Percentiles rank a stretch among this genome's conserved stretches.
Evolutionary conservation across 2,113 vertebrate species (phyloP).

Genomic region (Kryptolebias marmoratus): DNA sequence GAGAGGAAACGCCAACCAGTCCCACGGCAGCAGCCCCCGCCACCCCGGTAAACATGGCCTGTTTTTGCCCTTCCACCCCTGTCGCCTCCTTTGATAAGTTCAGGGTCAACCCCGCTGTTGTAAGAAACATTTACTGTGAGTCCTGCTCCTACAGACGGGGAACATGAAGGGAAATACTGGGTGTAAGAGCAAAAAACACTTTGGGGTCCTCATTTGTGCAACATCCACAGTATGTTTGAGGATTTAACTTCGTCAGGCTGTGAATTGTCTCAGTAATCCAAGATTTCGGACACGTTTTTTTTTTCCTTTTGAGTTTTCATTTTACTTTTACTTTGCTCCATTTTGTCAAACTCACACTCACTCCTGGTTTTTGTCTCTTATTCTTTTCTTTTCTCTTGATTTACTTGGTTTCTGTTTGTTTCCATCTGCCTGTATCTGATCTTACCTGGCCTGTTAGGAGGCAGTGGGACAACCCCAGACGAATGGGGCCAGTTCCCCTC

Average conservation of each 20-base stretch:
- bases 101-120: not conserved
- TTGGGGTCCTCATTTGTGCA: too few relatives aligned
- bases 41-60: constrained; percentile 68
- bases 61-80: not conserved
- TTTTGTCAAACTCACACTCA: constrained; percentile 8
- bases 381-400: not conserved
- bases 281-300: not conserved
- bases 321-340: not conserved
- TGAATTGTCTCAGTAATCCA: not conserved
- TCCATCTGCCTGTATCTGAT: constrained; percentile 11
- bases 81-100: not conserved
- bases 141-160: too few relatives aligned
- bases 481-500: constrained; percentile 60
- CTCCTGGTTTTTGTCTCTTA: not conserved
- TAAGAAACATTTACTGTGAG: too few relatives aligned
- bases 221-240: too few relatives aligned
- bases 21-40: constrained; percentile 57
- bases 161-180: too few relatives aligned
- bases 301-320: not conserved
- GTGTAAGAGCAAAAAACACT: too few relatives aligned
- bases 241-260: too few relatives aligned
- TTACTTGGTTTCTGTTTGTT: constrained; percentile 10
- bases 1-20: constrained; percentile 68
- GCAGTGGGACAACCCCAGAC: constrained; percentile 61
- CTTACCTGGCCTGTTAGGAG: constrained; percentile 53